Evolutionary conservation across 2,113 vertebrate genomes (phyloP), one percentile per base, ranked within the genome.

Genomic region (Peromyscus maniculatus): DNA sequence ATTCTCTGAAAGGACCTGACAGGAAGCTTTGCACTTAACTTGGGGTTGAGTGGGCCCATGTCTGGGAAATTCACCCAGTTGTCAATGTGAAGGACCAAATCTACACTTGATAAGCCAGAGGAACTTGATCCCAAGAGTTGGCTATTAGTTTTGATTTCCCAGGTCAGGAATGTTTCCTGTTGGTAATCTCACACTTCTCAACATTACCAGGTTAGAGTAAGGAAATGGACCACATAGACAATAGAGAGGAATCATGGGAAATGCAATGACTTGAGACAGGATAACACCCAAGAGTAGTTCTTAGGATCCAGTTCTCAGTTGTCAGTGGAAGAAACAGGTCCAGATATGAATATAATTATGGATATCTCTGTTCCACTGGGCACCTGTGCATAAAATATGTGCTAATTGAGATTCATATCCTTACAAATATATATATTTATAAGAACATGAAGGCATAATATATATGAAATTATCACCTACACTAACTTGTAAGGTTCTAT

Each of bases 31-130:
- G 78, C 62, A 31, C 31, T 57, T 55, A 17, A 1, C 19, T 0
- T 19, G 24, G 10, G 21, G 33, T 22, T 22, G 2, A 1, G 1
- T 49, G 16, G 28, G 0, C 17, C 69, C 31, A 0, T 59, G 86
- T 92, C 92, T 55, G 24, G 69, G 24, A 88, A 21, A 43, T 62
- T 64, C 89, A 1, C 11, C 0, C 7, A 31, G 43, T 46, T 91
- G 36, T 33, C 82, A 17, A 1, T 5, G 10, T 80, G 59, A 15
- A 22, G 52, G 21, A 33, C 7, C 36, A 72, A 49, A 66, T 39
- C 52, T 1, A 0, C 39, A 0, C 43, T 66, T 21, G 2, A 9
- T 26, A 1, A 13, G 52, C 15, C 17, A 55, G 86, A 43, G 67
- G 13, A 24, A 11, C 31, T 43, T 26, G 49, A 28, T 43, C 46